phyloP scores from a whole-genome alignment of 2,113 vertebrate species.

The Caloenas nicobarica region DNA sequence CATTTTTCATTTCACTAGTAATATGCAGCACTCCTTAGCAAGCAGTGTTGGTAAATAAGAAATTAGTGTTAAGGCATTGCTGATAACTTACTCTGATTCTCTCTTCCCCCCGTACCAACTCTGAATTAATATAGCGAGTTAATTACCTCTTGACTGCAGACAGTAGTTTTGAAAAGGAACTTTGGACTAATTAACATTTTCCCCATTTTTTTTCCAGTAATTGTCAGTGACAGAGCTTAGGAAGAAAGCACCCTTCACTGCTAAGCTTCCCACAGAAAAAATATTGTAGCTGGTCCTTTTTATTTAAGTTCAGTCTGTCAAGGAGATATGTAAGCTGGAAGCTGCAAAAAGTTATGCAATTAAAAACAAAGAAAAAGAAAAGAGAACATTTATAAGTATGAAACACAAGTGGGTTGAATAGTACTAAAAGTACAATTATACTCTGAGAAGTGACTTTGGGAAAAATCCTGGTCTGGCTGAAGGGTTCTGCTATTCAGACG shows the following conservation, averaged over 20 bases:
- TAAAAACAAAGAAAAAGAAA: not conserved
- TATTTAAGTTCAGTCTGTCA: not conserved
- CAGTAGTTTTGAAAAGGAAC: not conserved
- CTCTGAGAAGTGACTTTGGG: not conserved
- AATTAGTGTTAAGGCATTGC: not conserved
- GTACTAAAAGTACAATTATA: not conserved
- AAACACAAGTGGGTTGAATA: not conserved
- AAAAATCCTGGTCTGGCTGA: not conserved
- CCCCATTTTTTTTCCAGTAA: not conserved
- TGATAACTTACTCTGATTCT: not conserved
- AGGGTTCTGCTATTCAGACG: not conserved
- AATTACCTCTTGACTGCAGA: constrained; percentile 7
- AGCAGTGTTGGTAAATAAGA: not conserved
- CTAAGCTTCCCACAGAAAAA: not conserved
- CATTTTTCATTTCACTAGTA: not conserved
- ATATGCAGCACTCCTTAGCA: not conserved
- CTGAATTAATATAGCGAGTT: not conserved
- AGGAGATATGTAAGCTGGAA: not conserved
- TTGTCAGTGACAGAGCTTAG: not conserved
- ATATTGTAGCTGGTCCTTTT: not conserved
- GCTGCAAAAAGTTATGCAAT: not conserved
- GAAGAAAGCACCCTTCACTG: not conserved
- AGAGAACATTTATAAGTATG: not conserved
- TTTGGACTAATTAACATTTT: not conserved
- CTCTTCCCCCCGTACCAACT: not conserved